Base-by-base conservation (phyloP, 2,113 vertebrate genomes). In the Cyprinus carpio region DNA sequence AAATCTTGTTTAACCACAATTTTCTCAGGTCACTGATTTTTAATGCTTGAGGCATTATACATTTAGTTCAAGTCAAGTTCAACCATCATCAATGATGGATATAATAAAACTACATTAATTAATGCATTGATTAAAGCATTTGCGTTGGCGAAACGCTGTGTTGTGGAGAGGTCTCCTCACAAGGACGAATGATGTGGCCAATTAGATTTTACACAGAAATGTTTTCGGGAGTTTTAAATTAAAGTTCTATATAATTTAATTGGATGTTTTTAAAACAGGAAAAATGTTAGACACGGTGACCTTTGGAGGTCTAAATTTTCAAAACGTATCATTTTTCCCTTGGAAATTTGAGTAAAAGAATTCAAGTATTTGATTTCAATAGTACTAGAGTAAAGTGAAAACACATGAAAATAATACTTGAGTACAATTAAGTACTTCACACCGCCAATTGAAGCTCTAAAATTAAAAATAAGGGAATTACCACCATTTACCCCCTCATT, bases 91-190 rank as follows among this genome's bases (percentile, higher is more conserved):
- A 51, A 4, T 49, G 7, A 27, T 49, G n/a, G 43, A 16, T 75
- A 25, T 72, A 69, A 69, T n/a, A 72, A 72, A 72, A 27, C 74
- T 18, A 18, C 43, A 34, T 75, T 58, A 58, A 58, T 78, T 34
- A 78, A 34, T 58, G 75, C 51, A 13, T 23, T 77, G 58, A 77
- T 56, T 58, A 77, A 76, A 54, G 51, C 16, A 23, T 77, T 49
- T 46, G 72, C 13, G 4, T 75, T 75, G 72, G 43, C 34, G 31
- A 46, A 75, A 72, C 75, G 81, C 76, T 80, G 76, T 40, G 79
- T 37, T 20, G 65, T 67, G 23, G 46, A 65, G 56, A 49, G 5
- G 72, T 51, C 43, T 20, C 15, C 72, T 51, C 25, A 25, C n/a
- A 49, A 49, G 72, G 72, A 75, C n/a, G n/a, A 75, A 49, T 75